Base-by-base conservation (phyloP, 2,113 vertebrate species). In the Odobenus rosmarus region DNA sequence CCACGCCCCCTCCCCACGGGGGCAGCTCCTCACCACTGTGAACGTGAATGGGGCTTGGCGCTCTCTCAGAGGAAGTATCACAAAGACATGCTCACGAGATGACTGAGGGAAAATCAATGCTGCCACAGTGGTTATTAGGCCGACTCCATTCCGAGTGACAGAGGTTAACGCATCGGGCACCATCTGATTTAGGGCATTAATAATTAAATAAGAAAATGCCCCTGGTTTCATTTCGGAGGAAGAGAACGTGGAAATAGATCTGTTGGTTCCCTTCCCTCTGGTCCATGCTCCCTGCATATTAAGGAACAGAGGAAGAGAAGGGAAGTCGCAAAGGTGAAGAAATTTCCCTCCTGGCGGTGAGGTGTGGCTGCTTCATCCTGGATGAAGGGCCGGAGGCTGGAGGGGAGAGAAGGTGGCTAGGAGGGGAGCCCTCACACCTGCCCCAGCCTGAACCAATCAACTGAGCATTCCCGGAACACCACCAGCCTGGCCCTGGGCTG, bases 31-130 rank as follows among this genome's bases (percentile, higher is more conserved):
- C 86, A 82, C 96, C 92, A 46, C 46, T 8, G 86, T 95, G 98
- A 97, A 92, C 98, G 91, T 91, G 87, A 92, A 96, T 59, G 92
- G 93, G 71, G 82, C 94, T 97, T 98, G 95, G 94, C 95, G 95
- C 93, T 1, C 94, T 1, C 93, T 61, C 0, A 15, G 51, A 80
- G 26, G 80, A 72, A 39, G 31, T 67, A 95, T 46, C 94, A 93
- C 95, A 69, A 85, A 98, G 93, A 96, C 93, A 61, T 15, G 72
- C 87, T 97, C 88, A 97, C 95, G 98, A 98, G 91, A 86, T 88
- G 97, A 98, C 96, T 77, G 98, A 99, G 97, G 94, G 97, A 97
- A 99, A 99, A 99, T 99, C 99, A 98, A 99, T 99, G 97, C 81
- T 64, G 94, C 97, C 97, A 94, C 97, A 97, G 92, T 96, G 97